Evolutionary conservation across 2,888 invertebrate genomes (phyloP).

Genomic region (Aproaerema taeniolella): DNA sequence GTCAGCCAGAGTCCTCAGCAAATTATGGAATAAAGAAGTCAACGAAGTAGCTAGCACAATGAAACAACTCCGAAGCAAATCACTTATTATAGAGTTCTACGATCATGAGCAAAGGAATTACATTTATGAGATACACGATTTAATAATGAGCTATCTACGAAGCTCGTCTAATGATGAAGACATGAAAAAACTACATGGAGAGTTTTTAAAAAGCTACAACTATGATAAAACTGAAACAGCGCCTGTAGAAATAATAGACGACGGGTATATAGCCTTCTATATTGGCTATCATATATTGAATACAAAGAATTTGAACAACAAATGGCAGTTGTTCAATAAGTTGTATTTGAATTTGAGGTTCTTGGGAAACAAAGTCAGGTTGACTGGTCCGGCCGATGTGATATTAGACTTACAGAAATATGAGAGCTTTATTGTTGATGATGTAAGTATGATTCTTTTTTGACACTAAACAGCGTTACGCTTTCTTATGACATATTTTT

Average conservation of each 20-base stretch:
- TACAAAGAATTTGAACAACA: slow-evolving; percentile 61
- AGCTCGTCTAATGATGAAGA: slow-evolving; percentile 55
- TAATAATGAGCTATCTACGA: slow-evolving; percentile 80
- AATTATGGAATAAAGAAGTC: slow-evolving; percentile 53
- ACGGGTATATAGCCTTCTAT: slow-evolving; percentile 85
- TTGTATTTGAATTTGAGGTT: slow-evolving; percentile 83
- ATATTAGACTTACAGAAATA: slow-evolving; percentile 82
- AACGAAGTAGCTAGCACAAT: slow-evolving; percentile 79
- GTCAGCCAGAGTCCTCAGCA: slow-evolving; percentile 71
- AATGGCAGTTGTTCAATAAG: slow-evolving; percentile 72
- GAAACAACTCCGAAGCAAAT: slow-evolving; percentile 80
- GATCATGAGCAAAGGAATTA: slow-evolving; percentile 78
- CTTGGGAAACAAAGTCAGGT: slow-evolving; percentile 81
- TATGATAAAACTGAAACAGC: slow-evolving; percentile 64
- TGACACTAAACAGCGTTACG: too few species aligned
- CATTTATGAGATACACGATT: slow-evolving; percentile 84
- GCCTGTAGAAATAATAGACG: slow-evolving; percentile 78
- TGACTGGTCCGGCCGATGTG: slow-evolving; percentile 83
- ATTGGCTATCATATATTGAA: slow-evolving; percentile 82
- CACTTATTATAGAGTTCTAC: slow-evolving; percentile 80
- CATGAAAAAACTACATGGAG: slow-evolving; percentile 70
- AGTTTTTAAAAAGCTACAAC: slow-evolving; percentile 78
- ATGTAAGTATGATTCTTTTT: slow-evolving; percentile 49
- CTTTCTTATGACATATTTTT: too few species aligned
- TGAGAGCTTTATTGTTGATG: slow-evolving; percentile 70